Evolutionary conservation across 2,797 vertebrate genomes (phyloP).

Genomic region (Todus mexicanus): DNA sequence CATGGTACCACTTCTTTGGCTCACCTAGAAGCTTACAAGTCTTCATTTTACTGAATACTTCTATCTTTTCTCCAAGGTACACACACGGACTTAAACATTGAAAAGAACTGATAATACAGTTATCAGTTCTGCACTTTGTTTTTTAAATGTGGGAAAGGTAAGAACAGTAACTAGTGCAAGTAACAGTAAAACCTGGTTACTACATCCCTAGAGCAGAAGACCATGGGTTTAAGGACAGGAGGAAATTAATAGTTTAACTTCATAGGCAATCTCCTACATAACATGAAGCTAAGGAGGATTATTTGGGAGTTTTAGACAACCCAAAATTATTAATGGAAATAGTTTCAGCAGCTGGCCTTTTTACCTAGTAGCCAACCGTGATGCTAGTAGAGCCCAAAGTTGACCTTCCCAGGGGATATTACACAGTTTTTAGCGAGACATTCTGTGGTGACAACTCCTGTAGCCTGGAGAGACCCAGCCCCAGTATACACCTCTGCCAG

Average conservation of each 20-base stretch:
- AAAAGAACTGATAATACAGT: neutral
- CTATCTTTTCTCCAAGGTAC: neutral
- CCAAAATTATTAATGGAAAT: neutral
- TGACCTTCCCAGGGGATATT: neutral
- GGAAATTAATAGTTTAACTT: neutral
- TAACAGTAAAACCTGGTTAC: neutral
- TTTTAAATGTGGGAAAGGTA: neutral
- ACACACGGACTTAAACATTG: too few relatives aligned
- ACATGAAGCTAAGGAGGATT: neutral
- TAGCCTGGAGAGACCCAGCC: too few relatives aligned
- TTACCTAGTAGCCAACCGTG: neutral
- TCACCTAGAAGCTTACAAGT: neutral
- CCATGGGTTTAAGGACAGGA: neutral
- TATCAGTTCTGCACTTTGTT: neutral
- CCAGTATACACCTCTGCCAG: neutral
- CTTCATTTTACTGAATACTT: neutral
- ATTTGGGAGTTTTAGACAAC: neutral
- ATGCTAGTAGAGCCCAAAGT: neutral
- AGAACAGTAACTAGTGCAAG: neutral
- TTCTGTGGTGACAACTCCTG: neutral
- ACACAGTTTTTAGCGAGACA: neutral
- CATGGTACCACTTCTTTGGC: neutral
- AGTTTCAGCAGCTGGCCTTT: neutral
- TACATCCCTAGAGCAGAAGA: neutral
- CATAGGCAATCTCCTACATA: neutral